Evolutionary conservation across 2,888 invertebrate genomes (phyloP).

Genomic region (Lithophane socia): DNA sequence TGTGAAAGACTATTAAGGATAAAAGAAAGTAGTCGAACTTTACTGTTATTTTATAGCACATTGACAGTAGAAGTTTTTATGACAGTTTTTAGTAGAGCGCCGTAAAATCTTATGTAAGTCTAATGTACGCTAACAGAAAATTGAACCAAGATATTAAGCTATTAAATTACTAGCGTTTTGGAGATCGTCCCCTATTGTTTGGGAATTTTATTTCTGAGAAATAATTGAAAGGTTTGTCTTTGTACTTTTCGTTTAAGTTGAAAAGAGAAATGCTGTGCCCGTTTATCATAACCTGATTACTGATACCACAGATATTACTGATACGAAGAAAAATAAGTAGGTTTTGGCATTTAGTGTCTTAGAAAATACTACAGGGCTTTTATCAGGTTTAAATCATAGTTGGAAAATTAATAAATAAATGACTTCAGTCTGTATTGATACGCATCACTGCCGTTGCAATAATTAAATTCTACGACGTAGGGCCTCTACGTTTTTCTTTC

Average conservation of each 20-base stretch:
- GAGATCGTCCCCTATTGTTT: slow-evolving; percentile 37
- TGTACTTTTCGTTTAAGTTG: neutral
- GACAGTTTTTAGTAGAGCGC: slow-evolving; percentile 76
- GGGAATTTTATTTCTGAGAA: slow-evolving; percentile 23
- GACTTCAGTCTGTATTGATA: neutral
- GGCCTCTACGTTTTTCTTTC: slow-evolving; percentile 1
- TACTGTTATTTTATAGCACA: slow-evolving; percentile 79
- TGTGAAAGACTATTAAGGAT: slow-evolving; percentile 72
- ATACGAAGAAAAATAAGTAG: neutral
- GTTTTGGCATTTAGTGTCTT: neutral
- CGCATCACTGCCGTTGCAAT: neutral
- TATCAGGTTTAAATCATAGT: neutral
- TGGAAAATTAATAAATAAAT: neutral
- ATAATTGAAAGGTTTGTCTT: neutral
- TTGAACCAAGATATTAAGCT: slow-evolving; percentile 59
- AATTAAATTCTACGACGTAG: slow-evolving; percentile 9
- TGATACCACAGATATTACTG: neutral
- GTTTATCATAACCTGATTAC: neutral
- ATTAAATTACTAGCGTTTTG: slow-evolving; percentile 40
- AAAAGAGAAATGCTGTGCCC: too few relatives aligned
- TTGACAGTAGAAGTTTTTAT: slow-evolving; percentile 80
- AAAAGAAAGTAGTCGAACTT: slow-evolving; percentile 77
- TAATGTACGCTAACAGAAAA: slow-evolving; percentile 71
- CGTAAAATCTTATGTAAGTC: slow-evolving; percentile 76
- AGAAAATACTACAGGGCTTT: neutral